Base-by-base conservation (phyloP, 2,113 vertebrate genomes). In the Zosterops lateralis region DNA sequence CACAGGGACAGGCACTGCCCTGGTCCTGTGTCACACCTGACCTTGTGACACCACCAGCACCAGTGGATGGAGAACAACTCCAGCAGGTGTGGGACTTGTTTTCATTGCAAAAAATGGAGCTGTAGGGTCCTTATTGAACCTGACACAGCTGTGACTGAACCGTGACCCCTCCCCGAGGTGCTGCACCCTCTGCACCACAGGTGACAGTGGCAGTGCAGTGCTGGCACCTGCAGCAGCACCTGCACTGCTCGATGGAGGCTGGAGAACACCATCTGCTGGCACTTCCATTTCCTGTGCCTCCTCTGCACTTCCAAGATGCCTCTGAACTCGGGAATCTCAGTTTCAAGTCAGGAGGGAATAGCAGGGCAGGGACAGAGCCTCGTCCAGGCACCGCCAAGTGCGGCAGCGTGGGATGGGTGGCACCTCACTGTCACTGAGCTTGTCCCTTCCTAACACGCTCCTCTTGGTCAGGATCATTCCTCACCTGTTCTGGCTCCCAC, bases 41-140 rank as follows among this genome's bases (percentile, higher is more conserved):
- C 8, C n/a, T 2, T 5, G 48, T 16, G 32, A 10, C 68, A 19
- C 31, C 61, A 9, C 26, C 62, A 31, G 5, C 26, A 11, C 25
- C 18, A 11, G 21, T 0, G 45, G 36, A 9, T 5, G 38, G 51
- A 7, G 25, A 58, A n/a, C 20, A 70, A 10, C 25, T 24, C 60
- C 47, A 34, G 29, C 18, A 19, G 1, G 65, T 24, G 0, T 4
- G 24, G 6, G 64, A 17, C 32, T 8, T 34, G 4, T 5, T 38
- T n/a, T 50, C 8, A 38, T 3, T 7, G 21, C 70, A 64, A 2
- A 29, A 40, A 17, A 4, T 0, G 0, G 32, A 57, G 28, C 34
- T 1, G 6, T 3, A 11, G 0, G 9, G 26, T 25, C 34, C 51
- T 34, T 13, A 2, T 4, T 2, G 28, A 42, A 20, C 0, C 0